These are phyloP conservation scores for Choristoneura fumiferana DNA, from an alignment of 1,140 invertebrate genomes.

Conservation along the genomic window DNA sequence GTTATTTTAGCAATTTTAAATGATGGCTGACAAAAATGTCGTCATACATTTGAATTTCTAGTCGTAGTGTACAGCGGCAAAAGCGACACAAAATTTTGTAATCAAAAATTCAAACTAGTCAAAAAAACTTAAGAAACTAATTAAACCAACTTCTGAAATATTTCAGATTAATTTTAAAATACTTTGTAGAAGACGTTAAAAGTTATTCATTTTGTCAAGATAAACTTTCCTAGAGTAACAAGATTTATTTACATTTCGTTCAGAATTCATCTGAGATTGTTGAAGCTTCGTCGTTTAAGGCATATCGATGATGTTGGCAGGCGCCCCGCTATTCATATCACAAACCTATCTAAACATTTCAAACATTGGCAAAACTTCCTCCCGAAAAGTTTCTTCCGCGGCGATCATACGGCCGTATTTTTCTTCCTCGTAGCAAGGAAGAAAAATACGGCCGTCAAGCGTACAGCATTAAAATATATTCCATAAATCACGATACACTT, in stretches of 20 bases:
- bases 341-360: conserved; percentile 49
- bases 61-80: too few species aligned
- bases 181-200: too few species aligned
- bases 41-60: too few species aligned
- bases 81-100: too few species aligned
- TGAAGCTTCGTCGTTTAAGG: not conserved
- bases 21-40: too few species aligned
- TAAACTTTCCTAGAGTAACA: not conserved
- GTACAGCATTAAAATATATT: conserved; percentile 57
- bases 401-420: conserved; percentile 61
- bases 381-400: conserved; percentile 40
- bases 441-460: too few species aligned
- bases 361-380: conserved; percentile 39
- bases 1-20: too few species aligned
- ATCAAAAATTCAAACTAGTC: too few species aligned
- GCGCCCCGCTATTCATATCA: conserved; percentile 33
- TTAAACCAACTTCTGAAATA: too few species aligned
- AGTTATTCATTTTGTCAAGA: too few species aligned
- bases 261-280: conserved; percentile 1
- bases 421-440: conserved; percentile 47
- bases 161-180: too few species aligned
- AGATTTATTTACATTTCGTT: conserved; percentile 13
- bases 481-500: conserved; percentile 68
- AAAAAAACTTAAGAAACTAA: too few species aligned
- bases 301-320: not conserved